Base-by-base conservation (phyloP, 2,888 invertebrate genomes). In the Amphipoea lucens region DNA sequence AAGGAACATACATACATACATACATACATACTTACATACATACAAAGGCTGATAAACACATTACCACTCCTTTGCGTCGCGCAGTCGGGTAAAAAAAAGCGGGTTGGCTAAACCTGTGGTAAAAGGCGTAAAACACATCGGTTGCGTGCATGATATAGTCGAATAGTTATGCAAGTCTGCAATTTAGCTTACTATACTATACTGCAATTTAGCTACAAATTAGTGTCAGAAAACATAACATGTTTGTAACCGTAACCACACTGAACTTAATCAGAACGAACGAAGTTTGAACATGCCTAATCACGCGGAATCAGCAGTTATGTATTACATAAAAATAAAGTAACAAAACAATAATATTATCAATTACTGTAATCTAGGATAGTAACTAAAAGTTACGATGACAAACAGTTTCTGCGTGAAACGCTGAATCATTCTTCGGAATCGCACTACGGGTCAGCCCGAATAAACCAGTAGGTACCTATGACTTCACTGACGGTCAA, bases 371-470 rank as follows among this genome's bases (percentile, higher is more conserved):
- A 17, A 70, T 62, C 54, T 45, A 29, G 40, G 0, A 12, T 3
- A 20, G 7, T 60, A 74, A 78, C 40, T 65, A 7, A 57, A 74
- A 60, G 60, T 73, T 83, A 83, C 20, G 81, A 74, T 83, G 76
- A 81, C 51, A 72, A 54, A 40, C 83, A 29, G 3, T 71, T 71
- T 83, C 20, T 5, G 20, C 40, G 14, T 48, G 6, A 40, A 74
- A 70, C 14, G 57, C 62, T 70, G 36, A 54, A 20, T 77, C 77
- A 65, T 72, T 20, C 29, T 29, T 23, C 23, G 1, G 12, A 45
- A 42, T 20, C 60, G 12, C 36, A 45, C 12, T 74, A 17, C 14
- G 75, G 48, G 11, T 77, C 65, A 67, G 29, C 6, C 2, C 11
- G 20, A 20, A 23, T 23, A 62, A 40, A 40, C 40, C 20, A 65